phyloP scores from a whole-genome alignment of 2,113 vertebrate species.

The Corydoras maculifer region DNA sequence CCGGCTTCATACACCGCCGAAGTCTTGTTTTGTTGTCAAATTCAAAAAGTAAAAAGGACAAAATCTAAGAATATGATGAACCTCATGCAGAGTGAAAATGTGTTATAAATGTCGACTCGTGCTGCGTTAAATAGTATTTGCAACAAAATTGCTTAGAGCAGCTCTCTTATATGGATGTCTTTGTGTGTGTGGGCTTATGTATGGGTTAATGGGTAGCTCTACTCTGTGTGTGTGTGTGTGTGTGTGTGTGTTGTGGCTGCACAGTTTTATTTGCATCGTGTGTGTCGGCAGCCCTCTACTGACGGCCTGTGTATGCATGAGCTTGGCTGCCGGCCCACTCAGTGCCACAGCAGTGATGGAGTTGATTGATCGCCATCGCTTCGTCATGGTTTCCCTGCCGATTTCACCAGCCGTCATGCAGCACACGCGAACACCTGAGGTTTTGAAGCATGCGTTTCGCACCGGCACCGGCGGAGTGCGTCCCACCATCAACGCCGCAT shows the following conservation, averaged over 20 bases:
- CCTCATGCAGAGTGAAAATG: background rate
- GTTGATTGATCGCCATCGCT: slow-evolving; percentile 71
- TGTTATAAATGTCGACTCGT: slow-evolving; percentile 4
- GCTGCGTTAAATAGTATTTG: background rate
- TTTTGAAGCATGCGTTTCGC: background rate
- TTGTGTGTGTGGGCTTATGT: slow-evolving; percentile 17
- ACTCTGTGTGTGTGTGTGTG: slow-evolving; percentile 22
- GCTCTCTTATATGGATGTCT: background rate
- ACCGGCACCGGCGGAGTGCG: too few species aligned
- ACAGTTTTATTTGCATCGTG: slow-evolving; percentile 29
- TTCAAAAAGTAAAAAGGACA: too few species aligned
- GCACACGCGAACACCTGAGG: slow-evolving; percentile 14
- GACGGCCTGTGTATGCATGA: slow-evolving; percentile 10
- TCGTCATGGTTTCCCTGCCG: slow-evolving; percentile 65
- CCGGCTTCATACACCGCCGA: background rate
- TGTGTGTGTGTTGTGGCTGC: slow-evolving; percentile 16
- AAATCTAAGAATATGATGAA: background rate
- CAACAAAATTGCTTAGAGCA: slow-evolving; percentile 25
- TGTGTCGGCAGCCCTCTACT: slow-evolving; percentile 23
- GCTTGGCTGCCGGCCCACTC: slow-evolving; percentile 46
- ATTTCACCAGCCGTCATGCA: slow-evolving; percentile 59
- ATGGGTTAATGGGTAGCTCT: slow-evolving; percentile 17
- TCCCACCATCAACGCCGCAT: too few species aligned
- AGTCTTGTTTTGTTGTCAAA: too few species aligned
- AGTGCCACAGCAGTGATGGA: slow-evolving; percentile 60